Evolutionary conservation across 2,797 vertebrate species (phyloP), one percentile per base, ranked within the genome.

Genomic region (Salarias fasciatus): DNA sequence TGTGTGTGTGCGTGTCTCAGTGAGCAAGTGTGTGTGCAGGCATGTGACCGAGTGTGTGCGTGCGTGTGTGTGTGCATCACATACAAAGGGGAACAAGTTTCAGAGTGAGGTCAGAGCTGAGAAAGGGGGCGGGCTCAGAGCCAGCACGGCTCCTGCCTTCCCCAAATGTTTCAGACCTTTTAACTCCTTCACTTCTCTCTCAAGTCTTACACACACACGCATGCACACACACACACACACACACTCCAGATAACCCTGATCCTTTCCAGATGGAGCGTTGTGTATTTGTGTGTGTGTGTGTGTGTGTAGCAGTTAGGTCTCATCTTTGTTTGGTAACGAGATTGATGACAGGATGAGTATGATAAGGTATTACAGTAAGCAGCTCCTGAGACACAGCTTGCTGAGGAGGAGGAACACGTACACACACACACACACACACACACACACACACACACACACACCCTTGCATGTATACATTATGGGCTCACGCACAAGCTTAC

Each of bases 41-140:
- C 47, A 41, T 40, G 48, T 49, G 43, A 50, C 11, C 63, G 52
- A 40, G 14, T 59, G 48, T 52, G 55, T 53, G 57, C 57, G 52
- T 48, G 63, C 18, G 48, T 7, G 10, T 67, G 63, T 18, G 48
- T 7, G 10, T 67, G 65, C 12, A 30, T 65, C 43, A 69, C 54
- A 72, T 41, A 60, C 61, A 65, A 64, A 62, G 61, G 72, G 79
- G 72, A 82, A 85, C 69, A 80, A 81, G 85, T 88, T 88, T 86
- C 63, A 84, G 76, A 77, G 81, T 91, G 88, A 92, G 87, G 86
- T 91, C 89, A 91, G 75, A 72, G 86, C 82, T 81, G 57, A 90
- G 87, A 86, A 87, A 89, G 59, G 78, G 80, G 90, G 89, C 30
- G 84, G 87, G 86, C 72, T 69, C 56, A 57, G 60, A 75, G 67